Evolutionary conservation across 2,113 vertebrate genomes (phyloP).

Genomic region (Delphinapterus leucas): DNA sequence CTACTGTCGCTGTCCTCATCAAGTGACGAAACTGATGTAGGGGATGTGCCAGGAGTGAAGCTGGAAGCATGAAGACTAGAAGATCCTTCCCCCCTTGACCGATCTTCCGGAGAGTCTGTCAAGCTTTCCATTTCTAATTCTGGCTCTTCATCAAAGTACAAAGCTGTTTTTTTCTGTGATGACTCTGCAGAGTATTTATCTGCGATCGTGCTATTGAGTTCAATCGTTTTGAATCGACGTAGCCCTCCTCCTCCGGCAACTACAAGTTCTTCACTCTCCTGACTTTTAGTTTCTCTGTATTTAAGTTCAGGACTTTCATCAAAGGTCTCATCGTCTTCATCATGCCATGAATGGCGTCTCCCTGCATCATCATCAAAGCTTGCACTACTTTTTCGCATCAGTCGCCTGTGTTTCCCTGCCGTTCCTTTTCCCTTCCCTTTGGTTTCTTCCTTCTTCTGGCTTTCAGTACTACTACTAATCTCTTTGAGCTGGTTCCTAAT

Average conservation of each 20-base stretch:
- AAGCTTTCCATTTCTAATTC: constrained; percentile 96
- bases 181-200: constrained; percentile 83
- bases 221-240: constrained; percentile 90
- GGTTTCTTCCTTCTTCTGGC: constrained; percentile 80
- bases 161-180: constrained; percentile 83
- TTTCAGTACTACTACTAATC: constrained; percentile 75
- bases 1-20: constrained; percentile 98
- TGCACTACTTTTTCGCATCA: constrained; percentile 81
- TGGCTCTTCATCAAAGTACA: constrained; percentile 91
- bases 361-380: constrained; percentile 90
- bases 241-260: constrained; percentile 83
- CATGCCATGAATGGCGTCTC: constrained; percentile 87
- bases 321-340: constrained; percentile 83
- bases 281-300: constrained; percentile 88
- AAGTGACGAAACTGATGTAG: constrained; percentile 96
- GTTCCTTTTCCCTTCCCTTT: constrained; percentile 80
- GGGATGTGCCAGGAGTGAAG: constrained; percentile 95
- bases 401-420: constrained; percentile 80
- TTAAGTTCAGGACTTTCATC: constrained; percentile 87
- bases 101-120: constrained; percentile 95
- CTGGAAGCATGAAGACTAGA: constrained; percentile 96
- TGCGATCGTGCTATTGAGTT: constrained; percentile 89
- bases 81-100: constrained; percentile 95
- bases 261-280: constrained; percentile 85
- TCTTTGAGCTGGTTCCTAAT: constrained; percentile 85